Evolutionary conservation across 2,888 invertebrate species (phyloP).

Genomic region (Watsonalla cultraria): DNA sequence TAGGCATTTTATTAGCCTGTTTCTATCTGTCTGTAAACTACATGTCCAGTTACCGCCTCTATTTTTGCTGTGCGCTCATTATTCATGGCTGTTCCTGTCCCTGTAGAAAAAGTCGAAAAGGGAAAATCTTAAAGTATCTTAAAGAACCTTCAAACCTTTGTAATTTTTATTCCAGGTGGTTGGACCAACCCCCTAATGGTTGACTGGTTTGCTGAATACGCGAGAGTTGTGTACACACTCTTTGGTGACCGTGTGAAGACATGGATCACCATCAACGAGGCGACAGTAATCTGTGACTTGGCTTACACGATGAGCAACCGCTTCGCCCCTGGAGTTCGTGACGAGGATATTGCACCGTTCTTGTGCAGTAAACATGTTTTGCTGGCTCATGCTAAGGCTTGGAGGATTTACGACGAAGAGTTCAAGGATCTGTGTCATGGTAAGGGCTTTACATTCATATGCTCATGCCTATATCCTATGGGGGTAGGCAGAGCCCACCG

Average conservation of each 20-base stretch:
- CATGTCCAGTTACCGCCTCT: too few species aligned
- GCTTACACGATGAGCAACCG: conserved; percentile 57
- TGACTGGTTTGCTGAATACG: conserved; percentile 79
- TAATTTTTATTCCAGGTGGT: conserved; percentile 56
- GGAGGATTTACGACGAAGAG: conserved; percentile 77
- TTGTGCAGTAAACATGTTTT: conserved; percentile 81
- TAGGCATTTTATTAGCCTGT: too few species aligned
- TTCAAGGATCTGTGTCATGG: conserved; percentile 74
- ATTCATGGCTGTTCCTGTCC: too few species aligned
- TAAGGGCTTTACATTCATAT: conserved; percentile 20
- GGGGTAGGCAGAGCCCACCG: too few species aligned
- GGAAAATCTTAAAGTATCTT: too few species aligned
- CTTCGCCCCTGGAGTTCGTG: conserved; percentile 43
- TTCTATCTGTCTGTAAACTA: too few species aligned
- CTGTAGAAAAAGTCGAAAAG: too few species aligned
- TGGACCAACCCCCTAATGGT: conserved; percentile 80
- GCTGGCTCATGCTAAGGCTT: conserved; percentile 82
- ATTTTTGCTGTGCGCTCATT: too few species aligned
- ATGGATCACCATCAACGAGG: conserved; percentile 87
- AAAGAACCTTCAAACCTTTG: neutral
- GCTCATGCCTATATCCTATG: too few species aligned
- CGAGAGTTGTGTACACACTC: conserved; percentile 69
- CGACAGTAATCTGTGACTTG: conserved; percentile 50
- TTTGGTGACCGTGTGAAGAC: conserved; percentile 79
- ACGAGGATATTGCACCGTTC: conserved; percentile 73